These are phyloP conservation scores for Morpho achilles DNA, from an alignment of 2,888 invertebrate species.

Conservation along the genomic window DNA sequence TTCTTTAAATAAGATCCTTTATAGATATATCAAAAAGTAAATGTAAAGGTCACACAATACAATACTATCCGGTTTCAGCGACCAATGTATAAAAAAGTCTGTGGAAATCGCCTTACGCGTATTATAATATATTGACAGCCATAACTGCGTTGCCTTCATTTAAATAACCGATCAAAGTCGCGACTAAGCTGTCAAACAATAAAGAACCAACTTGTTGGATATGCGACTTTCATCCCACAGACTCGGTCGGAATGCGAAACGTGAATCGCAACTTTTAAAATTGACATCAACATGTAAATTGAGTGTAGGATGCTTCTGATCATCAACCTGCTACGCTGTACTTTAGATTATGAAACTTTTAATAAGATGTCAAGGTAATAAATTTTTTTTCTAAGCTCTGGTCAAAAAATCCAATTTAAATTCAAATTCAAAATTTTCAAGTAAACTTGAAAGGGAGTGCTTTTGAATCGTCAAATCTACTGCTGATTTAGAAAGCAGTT, in stretches of 20 bases:
- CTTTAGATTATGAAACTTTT: slow-evolving; percentile 23
- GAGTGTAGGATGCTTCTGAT: slow-evolving; percentile 20
- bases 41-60: no score
- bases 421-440: no score
- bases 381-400: neutral
- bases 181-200: slow-evolving; percentile 56
- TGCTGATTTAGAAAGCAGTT: no score
- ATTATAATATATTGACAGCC: slow-evolving; percentile 56
- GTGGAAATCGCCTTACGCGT: slow-evolving; percentile 17
- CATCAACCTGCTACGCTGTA: slow-evolving; percentile 12
- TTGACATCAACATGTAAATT: slow-evolving; percentile 34
- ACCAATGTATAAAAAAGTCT: slow-evolving; percentile 10
- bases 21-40: no score
- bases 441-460: no score
- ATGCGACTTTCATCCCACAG: slow-evolving; percentile 48
- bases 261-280: slow-evolving; percentile 42
- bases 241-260: slow-evolving; percentile 48
- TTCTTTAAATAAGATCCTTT: no score
- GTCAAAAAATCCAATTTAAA: neutral
- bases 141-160: slow-evolving; percentile 61
- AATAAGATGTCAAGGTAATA: slow-evolving; percentile 18
- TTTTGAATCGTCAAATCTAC: no score
- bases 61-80: no score
- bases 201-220: slow-evolving; percentile 53
- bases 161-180: slow-evolving; percentile 67